Base-by-base conservation (phyloP, 2,888 invertebrate species). In the Icerya purchasi region DNA sequence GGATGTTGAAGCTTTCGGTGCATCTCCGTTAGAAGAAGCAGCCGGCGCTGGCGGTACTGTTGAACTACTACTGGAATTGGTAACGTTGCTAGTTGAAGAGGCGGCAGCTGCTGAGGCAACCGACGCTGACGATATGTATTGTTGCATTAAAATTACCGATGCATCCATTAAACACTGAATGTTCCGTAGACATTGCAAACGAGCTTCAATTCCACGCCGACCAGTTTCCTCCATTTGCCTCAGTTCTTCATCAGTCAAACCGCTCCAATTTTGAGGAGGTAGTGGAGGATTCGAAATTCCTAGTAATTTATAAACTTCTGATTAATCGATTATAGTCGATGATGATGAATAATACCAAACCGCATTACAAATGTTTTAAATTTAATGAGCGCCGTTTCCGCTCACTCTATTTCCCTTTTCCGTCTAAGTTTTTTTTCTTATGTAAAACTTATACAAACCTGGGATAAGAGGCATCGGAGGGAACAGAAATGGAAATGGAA, bases 111-210 rank as follows among this genome's bases (percentile, higher is more conserved):
- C n/a, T n/a, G n/a, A n/a, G n/a, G 61, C 60, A 22, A 61, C 50
- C 54, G 61, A 57, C 5, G 82, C 81, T 22, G 84, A 80, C 56
- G 79, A 76, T 62, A 84, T 82, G 72, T 96, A 97, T 71, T 96
- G 94, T 68, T 89, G 86, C 86, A 97, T 90, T 74, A 97, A 83
- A 56, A 89, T 75, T 62, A 87, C 86, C 2, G 94, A 92, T 52
- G 94, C 91, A 72, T 97, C 96, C 66, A 98, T 72, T 72, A 98
- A 80, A 1, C 88, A 76, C 75, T 90, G 84, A 65, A 92, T 85
- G 73, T 92, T 88, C 62, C 83, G 79, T 57, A 91, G 75, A 67
- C 84, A 77, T 74, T 86, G 84, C 63, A 98, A 81, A 63, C 98
- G 78, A 3, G 92, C 91, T 71, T 96, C 92, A 49, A 97, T 80